Conservation (phyloP, 2,797 vertebrate species). For the Betta splendens region DNA sequence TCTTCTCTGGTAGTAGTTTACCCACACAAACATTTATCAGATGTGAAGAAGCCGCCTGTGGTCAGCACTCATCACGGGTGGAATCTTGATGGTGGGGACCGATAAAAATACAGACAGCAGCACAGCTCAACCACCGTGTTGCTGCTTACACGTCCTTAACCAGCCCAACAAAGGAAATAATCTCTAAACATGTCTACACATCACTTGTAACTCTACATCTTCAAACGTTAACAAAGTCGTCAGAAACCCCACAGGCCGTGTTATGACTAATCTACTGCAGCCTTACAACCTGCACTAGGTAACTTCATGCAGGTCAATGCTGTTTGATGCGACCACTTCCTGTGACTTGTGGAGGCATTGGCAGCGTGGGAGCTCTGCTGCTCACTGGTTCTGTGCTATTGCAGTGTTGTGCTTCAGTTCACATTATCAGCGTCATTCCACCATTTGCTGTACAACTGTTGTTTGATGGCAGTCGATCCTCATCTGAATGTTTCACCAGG, state of each 20-base stretch:
- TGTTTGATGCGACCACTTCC: slow-evolving; percentile 56
- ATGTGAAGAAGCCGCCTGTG: slow-evolving; percentile 1
- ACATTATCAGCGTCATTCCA: background rate
- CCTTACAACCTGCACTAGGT: background rate
- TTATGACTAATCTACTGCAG: slow-evolving; percentile 52
- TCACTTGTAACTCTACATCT: slow-evolving; percentile 17
- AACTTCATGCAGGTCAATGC: slow-evolving; percentile 39
- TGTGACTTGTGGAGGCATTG: slow-evolving; percentile 15
- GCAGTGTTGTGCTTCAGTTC: background rate
- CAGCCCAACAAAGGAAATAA: slow-evolving; percentile 9
- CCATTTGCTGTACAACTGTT: background rate
- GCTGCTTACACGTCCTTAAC: background rate
- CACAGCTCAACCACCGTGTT: background rate
- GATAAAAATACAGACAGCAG: background rate
- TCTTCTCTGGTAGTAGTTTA: background rate
- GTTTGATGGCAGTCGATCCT: no score
- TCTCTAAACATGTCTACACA: background rate
- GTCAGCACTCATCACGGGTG: background rate
- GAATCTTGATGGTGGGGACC: slow-evolving; percentile 11
- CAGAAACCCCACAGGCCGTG: slow-evolving; percentile 11
- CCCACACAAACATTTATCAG: slow-evolving; percentile 24
- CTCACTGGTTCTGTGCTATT: slow-evolving; percentile 4
- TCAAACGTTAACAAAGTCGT: slow-evolving; percentile 14
- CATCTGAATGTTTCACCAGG: no score
- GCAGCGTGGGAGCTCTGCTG: background rate